Percentiles rank a stretch among this genome's conserved stretches.
phyloP scores from a whole-genome alignment of 2,113 vertebrate genomes.

The Cnemophilus loriae region DNA sequence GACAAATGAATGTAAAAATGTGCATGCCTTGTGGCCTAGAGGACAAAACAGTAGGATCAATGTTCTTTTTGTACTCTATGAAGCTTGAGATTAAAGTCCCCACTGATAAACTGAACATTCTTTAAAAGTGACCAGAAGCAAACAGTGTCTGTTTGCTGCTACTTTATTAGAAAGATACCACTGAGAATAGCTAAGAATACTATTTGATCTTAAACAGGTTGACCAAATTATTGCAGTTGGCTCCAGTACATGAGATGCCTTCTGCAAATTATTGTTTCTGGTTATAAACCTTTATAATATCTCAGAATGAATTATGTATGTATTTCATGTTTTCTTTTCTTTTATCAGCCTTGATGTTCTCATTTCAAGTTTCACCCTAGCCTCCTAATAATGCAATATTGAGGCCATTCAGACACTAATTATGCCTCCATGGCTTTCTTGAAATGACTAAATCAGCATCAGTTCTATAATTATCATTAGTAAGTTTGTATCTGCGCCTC shows the following conservation, averaged over 20 bases:
- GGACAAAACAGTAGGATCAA: conserved; percentile 74
- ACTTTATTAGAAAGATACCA: conserved; percentile 84
- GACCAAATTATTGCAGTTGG: conserved; percentile 79
- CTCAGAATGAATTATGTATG: conserved; percentile 85
- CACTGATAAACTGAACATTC: conserved; percentile 81
- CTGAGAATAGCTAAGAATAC: conserved; percentile 81
- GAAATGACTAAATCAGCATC: conserved; percentile 92
- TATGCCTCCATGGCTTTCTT: conserved; percentile 88
- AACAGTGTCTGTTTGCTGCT: conserved; percentile 82
- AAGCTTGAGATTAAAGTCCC: conserved; percentile 83
- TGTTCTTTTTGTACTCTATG: conserved; percentile 82
- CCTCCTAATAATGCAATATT: conserved; percentile 92
- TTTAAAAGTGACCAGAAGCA: conserved; percentile 85
- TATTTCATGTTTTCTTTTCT: conserved; percentile 85
- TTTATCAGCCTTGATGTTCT: conserved; percentile 90
- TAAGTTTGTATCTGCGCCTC: conserved; percentile 78
- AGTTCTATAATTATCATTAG: conserved; percentile 95
- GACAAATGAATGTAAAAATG: conserved; percentile 70
- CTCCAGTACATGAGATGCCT: conserved; percentile 72
- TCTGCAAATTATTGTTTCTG: conserved; percentile 82
- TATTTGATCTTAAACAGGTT: conserved; percentile 86
- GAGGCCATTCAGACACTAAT: conserved; percentile 95
- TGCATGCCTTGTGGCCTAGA: conserved; percentile 73
- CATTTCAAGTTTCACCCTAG: conserved; percentile 85
- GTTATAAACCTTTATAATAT: conserved; percentile 82